Conservation (phyloP, 2,113 vertebrate genomes). For the Nothocercus nigrocapillus region DNA sequence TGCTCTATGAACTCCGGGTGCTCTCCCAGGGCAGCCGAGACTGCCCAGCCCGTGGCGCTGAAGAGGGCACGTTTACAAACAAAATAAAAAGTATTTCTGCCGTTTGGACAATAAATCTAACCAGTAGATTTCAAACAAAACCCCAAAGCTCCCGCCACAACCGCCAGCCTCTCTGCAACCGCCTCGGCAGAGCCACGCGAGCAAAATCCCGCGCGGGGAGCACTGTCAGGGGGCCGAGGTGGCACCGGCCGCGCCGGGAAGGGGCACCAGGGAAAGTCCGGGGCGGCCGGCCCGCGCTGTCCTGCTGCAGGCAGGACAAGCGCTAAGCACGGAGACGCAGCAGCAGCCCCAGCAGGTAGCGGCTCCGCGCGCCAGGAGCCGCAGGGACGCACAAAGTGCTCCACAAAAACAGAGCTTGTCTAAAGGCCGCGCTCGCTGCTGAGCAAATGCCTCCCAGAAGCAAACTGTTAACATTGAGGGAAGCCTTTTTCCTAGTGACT, state of each 20-base stretch:
- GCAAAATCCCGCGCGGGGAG: no score
- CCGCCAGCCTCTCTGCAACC: background rate
- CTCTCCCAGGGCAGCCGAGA: constrained; percentile 1
- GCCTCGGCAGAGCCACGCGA: background rate
- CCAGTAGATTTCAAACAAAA: constrained; percentile 69
- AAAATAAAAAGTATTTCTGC: constrained; percentile 59
- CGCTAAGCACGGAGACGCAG: no score
- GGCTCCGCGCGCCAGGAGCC: no score
- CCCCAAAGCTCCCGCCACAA: background rate
- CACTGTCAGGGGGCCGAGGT: no score
- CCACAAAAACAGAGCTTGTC: background rate
- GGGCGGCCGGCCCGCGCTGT: no score
- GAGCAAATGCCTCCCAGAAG: background rate
- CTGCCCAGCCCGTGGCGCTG: background rate
- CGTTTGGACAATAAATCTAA: constrained; percentile 61
- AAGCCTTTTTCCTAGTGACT: background rate
- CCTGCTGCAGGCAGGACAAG: no score
- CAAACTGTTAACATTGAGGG: rapidly evolving
- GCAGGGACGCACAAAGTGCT: rapidly evolving
- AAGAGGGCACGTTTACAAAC: constrained; percentile 21
- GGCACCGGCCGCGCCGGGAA: no score
- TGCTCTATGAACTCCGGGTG: background rate
- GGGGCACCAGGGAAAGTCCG: no score
- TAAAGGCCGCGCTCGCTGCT: background rate
- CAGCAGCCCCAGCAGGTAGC: no score